These are phyloP conservation scores for Suricata suricatta DNA, from an alignment of 2,113 vertebrate genomes.

Conservation along the genomic window DNA sequence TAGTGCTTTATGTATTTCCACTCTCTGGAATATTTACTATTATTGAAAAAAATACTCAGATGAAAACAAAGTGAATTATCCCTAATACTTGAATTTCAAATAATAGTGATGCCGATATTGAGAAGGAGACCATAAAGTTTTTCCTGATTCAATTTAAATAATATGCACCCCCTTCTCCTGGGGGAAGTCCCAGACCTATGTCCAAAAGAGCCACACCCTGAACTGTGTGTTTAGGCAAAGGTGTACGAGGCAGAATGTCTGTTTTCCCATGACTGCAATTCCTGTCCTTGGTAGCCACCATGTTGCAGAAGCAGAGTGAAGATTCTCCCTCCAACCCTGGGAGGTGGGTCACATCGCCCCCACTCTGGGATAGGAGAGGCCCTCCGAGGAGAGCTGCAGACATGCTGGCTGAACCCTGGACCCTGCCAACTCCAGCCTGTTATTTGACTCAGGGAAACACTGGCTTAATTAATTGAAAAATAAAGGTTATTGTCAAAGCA, in stretches of 20 bases:
- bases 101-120: background rate
- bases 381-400: rapidly evolving
- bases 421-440: background rate
- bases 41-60: background rate
- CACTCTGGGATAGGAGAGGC: background rate
- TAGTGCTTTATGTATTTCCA: background rate
- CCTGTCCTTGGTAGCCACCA: rapidly evolving
- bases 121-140: background rate
- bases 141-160: background rate
- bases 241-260: background rate
- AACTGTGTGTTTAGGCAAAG: background rate
- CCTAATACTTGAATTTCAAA: background rate
- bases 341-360: rapidly evolving
- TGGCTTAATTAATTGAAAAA: constrained; percentile 73
- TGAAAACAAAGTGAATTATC: background rate
- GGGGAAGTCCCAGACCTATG: rapidly evolving
- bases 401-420: background rate
- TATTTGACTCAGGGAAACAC: constrained; percentile 16
- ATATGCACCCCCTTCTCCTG: background rate
- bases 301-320: rapidly evolving
- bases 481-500: constrained; percentile 66
- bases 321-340: background rate
- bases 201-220: background rate
- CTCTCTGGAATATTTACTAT: background rate
- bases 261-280: background rate